Conservation (phyloP, 2,113 vertebrate species). For the Lethenteron camtschaticum region DNA sequence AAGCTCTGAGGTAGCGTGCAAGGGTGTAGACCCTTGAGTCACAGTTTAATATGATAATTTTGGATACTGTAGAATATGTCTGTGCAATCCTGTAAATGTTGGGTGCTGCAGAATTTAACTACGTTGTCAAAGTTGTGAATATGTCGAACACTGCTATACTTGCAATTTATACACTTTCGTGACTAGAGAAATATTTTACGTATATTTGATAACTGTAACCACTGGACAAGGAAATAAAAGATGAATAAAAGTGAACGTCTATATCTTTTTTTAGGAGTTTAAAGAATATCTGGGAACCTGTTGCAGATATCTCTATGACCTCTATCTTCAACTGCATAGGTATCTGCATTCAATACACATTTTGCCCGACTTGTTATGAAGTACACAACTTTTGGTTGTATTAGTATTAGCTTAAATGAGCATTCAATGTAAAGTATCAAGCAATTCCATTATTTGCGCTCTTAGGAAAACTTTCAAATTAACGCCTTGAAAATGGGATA, state of each 20-base stretch:
- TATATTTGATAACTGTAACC: too few species aligned
- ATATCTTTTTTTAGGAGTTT: constrained; percentile 39
- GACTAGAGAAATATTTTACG: too few species aligned
- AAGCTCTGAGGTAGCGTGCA: too few species aligned
- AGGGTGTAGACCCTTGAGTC: too few species aligned
- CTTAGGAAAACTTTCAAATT: not conserved
- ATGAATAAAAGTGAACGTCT: too few species aligned
- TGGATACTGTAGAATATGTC: not conserved
- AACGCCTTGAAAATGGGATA: not conserved
- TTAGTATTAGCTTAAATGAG: not conserved
- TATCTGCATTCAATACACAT: constrained; percentile 14
- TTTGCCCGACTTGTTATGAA: too few species aligned
- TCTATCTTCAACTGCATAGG: constrained; percentile 65
- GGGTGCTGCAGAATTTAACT: not conserved
- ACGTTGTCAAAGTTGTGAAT: constrained; percentile 8
- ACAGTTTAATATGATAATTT: too few species aligned
- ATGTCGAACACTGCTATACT: not conserved
- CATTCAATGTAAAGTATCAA: not conserved
- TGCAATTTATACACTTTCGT: not conserved
- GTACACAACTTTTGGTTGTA: too few species aligned
- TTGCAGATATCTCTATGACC: constrained; percentile 35
- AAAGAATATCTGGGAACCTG: constrained; percentile 38
- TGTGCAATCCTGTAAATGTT: not conserved
- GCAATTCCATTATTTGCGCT: not conserved
- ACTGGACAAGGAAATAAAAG: too few species aligned